These are phyloP conservation scores for Ormyrus labotus DNA, from an alignment of 2,888 invertebrate genomes.

Conservation along the genomic window DNA sequence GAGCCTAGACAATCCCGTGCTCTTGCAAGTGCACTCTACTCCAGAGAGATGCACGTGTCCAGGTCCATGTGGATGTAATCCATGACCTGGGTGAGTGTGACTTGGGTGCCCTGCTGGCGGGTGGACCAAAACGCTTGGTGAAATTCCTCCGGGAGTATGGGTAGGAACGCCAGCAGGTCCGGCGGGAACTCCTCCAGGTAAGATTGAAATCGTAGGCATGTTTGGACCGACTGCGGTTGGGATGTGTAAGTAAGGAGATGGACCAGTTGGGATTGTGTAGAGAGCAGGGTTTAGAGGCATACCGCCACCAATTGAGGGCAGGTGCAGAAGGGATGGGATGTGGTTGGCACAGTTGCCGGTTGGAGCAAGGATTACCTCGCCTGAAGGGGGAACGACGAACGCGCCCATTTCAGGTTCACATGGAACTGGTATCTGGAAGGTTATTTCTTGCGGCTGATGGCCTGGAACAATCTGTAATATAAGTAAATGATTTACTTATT, in stretches of 20 bases:
- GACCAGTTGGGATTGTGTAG: too few relatives aligned
- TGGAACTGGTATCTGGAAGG: conserved; percentile 1
- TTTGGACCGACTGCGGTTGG: too few relatives aligned
- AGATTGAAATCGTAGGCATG: too few relatives aligned
- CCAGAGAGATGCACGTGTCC: background rate
- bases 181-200: too few relatives aligned
- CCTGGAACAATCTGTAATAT: background rate
- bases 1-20: background rate
- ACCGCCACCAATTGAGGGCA: too few relatives aligned
- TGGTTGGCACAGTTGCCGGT: conserved; percentile 47
- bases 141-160: conserved; percentile 3
- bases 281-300: too few relatives aligned
- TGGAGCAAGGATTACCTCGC: conserved; percentile 37
- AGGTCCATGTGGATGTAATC: too few relatives aligned
- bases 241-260: too few relatives aligned
- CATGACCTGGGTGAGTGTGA: too few relatives aligned
- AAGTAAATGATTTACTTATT: too few relatives aligned
- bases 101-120: background rate
- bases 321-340: background rate
- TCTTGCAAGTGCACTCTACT: conserved; percentile 33
- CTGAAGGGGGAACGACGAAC: conserved; percentile 11
- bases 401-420: conserved; percentile 48
- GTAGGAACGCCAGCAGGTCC: background rate
- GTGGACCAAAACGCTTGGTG: background rate
- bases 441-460: conserved; percentile 14